Base-by-base conservation (phyloP, 2,888 invertebrate species). In the Acanthosepion lycidas region DNA sequence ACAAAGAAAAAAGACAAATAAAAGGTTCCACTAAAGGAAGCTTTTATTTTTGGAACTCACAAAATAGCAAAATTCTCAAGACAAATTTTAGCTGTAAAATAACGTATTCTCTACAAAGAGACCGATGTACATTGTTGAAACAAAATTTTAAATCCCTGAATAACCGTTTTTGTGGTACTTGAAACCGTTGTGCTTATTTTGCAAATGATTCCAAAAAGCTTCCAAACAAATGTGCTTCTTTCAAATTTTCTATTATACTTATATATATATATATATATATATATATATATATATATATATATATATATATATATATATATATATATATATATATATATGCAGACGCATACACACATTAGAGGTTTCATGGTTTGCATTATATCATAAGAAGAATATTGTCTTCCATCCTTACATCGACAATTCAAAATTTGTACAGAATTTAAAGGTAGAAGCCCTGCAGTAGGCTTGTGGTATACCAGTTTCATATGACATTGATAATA, bases 101-200 rank as follows among this genome's bases (percentile, higher is more conserved):
- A 59, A 59, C 59, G 3, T 3, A 59, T 59, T 59, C 59, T 23
- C 20, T 59, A 78, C 5, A 78, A 78, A n/a, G 12, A n/a, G 78
- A 78, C n/a, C 12, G n/a, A n/a, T 78, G 78, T 28, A 78, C 78
- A 78, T 78, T 78, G 28, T 78, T 78, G n/a, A 78, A 78, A 78
- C 78, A 78, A 78, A 64, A 78, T 9, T n/a, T 9, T 78, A n/a
- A 78, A 78, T 15, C 28, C 12, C 18, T 78, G 28, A 78, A 78
- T 78, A n/a, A 78, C n/a, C 78, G n/a, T 78, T 78, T 78, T 78
- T 78, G 78, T 78, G n/a, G 78, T 78, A 78, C 78, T 78, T 78
- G 28, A n/a, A 78, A 78, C 78, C 78, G n/a, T 78, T 78, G 78
- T 78, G 78, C 78, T 78, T 78, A 78, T 78, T 78, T 78, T 28